A percentile compares a stretch with the other conserved stretches of the same genome.
Evolutionary conservation across 1,140 invertebrate species (phyloP).

Genomic region (Radopholus similis): DNA sequence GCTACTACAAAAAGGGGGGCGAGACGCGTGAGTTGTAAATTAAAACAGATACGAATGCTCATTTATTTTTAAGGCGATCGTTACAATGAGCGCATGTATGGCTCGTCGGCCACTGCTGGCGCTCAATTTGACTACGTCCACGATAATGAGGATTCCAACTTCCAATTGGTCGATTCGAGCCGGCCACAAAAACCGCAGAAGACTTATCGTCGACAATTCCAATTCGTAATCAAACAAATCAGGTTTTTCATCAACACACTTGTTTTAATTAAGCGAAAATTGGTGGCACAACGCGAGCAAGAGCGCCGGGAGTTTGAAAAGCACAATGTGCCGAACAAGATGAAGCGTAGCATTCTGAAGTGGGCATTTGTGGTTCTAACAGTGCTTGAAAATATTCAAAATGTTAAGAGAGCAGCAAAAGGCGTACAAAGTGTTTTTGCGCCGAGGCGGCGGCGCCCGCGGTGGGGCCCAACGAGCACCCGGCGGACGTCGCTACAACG

Average conservation of each 20-base stretch:
- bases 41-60: conserved; percentile 9
- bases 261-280: conserved; percentile 32
- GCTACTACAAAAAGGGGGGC: conserved; percentile 52
- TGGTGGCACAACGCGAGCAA: conserved; percentile 50
- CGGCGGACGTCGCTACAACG: conserved; percentile 36
- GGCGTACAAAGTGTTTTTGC: conserved; percentile 55
- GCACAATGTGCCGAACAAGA: conserved; percentile 43
- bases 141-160: conserved; percentile 58
- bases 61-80: conserved; percentile 37
- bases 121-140: conserved; percentile 58
- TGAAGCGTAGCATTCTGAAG: conserved; percentile 58
- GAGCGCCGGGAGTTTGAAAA: conserved; percentile 50
- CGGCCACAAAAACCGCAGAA: conserved; percentile 40
- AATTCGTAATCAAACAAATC: conserved; percentile 18
- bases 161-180: conserved; percentile 54
- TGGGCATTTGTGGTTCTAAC: neutral
- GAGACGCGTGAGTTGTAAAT: conserved; percentile 32
- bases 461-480: neutral
- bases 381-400: too few species aligned
- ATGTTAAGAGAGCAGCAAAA: too few species aligned
- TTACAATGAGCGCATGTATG: conserved; percentile 59
- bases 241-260: neutral
- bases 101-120: conserved; percentile 57
- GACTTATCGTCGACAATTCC: conserved; percentile 28
- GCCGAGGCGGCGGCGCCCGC: conserved; percentile 40